These are phyloP conservation scores for Coleophora deauratella DNA, from an alignment of 2,888 invertebrate genomes.

Conservation along the genomic window DNA sequence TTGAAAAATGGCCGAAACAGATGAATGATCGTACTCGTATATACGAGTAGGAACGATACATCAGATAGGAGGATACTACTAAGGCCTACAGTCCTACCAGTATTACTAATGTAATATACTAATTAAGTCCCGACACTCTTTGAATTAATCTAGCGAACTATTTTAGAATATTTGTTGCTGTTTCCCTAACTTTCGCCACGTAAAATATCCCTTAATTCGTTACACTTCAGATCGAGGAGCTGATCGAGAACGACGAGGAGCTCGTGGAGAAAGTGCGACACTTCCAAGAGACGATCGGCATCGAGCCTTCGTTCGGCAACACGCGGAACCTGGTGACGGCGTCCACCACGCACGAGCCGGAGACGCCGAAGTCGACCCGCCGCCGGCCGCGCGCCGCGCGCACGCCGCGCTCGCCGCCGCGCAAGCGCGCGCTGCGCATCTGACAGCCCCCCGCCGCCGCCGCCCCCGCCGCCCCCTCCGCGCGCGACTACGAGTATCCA, in stretches of 20 bases:
- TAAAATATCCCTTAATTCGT: no score
- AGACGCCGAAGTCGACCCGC: conserved; percentile 41
- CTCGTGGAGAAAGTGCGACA: conserved; percentile 45
- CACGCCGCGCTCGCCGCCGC: conserved; percentile 10
- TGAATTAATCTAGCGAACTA: no score
- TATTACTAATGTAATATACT: not conserved
- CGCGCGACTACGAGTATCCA: no score
- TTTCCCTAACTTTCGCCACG: no score
- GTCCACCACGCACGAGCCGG: conserved; percentile 56
- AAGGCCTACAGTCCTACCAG: not conserved
- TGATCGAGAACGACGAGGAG: conserved; percentile 58
- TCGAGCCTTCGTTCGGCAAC: conserved; percentile 46
- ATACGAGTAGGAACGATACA: no score
- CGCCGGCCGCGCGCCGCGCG: conserved; percentile 20
- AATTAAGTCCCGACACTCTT: no score
- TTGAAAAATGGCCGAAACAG: no score
- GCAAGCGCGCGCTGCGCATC: conserved; percentile 33
- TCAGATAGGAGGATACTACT: not conserved
- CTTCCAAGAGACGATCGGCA: conserved; percentile 52
- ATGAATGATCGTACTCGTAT: no score
- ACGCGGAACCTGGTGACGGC: conserved; percentile 55
- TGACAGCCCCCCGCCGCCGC: conserved; percentile 16
- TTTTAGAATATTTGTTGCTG: no score
- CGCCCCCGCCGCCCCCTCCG: not conserved
- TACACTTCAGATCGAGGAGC: conserved; percentile 49